Conservation (phyloP, 2,797 vertebrate species). For the Coilia nasus region DNA sequence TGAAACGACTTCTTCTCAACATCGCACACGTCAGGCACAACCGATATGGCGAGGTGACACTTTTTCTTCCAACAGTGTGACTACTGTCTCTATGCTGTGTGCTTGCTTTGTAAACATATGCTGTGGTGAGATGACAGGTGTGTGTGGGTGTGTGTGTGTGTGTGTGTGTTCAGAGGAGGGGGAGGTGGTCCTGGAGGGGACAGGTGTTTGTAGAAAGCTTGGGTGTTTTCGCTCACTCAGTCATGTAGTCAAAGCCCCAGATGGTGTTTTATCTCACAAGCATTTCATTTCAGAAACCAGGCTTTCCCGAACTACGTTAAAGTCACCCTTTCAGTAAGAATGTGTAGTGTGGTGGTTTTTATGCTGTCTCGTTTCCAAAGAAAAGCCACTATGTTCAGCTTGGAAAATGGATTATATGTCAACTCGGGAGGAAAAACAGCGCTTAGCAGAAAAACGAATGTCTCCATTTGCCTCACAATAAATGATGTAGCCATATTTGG, state of each 20-base stretch:
- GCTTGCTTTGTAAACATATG: slow-evolving; percentile 13
- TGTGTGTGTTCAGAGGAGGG: slow-evolving; percentile 46
- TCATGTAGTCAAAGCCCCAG: neutral
- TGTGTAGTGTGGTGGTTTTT: neutral
- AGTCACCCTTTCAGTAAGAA: neutral
- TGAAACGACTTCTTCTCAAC: neutral
- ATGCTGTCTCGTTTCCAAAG: neutral
- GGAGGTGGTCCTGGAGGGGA: slow-evolving; percentile 50
- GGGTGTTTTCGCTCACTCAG: neutral
- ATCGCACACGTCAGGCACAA: neutral
- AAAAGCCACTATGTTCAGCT: neutral
- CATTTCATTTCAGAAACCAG: neutral
- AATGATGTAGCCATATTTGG: slow-evolving; percentile 8
- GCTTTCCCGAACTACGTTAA: neutral
- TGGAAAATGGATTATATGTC: neutral
- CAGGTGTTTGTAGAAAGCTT: slow-evolving; percentile 31
- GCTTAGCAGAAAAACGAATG: slow-evolving; percentile 9
- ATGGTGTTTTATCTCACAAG: slow-evolving; percentile 1
- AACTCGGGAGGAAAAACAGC: neutral
- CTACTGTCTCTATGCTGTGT: slow-evolving; percentile 25
- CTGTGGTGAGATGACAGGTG: slow-evolving; percentile 19
- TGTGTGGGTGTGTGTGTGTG: slow-evolving; percentile 52
- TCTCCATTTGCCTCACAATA: neutral
- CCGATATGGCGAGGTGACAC: neutral
- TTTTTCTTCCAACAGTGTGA: slow-evolving; percentile 1